These are phyloP conservation scores for Apamea sordens DNA, from an alignment of 2,888 invertebrate species.

Conservation along the genomic window DNA sequence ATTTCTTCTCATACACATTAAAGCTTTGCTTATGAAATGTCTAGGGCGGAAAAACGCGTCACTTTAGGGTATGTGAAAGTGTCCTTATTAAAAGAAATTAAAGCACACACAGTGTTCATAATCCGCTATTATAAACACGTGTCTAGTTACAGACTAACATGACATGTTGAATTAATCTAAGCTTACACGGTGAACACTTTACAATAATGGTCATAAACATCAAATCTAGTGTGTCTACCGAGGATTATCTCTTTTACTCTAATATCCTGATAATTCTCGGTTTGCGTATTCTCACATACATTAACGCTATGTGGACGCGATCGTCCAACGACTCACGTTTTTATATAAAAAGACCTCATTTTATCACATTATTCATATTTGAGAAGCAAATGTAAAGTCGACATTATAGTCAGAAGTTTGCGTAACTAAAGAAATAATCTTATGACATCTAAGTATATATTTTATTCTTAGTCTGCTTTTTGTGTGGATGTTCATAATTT, in stretches of 20 bases:
- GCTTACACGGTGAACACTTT: slow-evolving; percentile 89
- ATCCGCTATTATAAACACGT: slow-evolving; percentile 80
- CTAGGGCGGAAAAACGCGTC: neutral
- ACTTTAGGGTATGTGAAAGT: too few relatives aligned
- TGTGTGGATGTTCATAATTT: slow-evolving; percentile 50
- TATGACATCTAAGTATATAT: slow-evolving; percentile 53
- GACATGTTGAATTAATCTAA: slow-evolving; percentile 87
- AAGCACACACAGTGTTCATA: slow-evolving; percentile 77
- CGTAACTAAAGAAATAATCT: slow-evolving; percentile 49
- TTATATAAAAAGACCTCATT: slow-evolving; percentile 51
- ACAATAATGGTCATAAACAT: slow-evolving; percentile 86
- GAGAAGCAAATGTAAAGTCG: slow-evolving; percentile 24
- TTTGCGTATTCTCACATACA: slow-evolving; percentile 78
- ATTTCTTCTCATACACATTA: neutral
- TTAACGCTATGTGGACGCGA: slow-evolving; percentile 86
- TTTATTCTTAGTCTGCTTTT: slow-evolving; percentile 50
- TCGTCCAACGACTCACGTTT: slow-evolving; percentile 87
- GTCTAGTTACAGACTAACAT: slow-evolving; percentile 87
- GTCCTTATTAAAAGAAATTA: slow-evolving; percentile 24
- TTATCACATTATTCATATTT: slow-evolving; percentile 31
- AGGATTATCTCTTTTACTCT: slow-evolving; percentile 77
- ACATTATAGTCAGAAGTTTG: slow-evolving; percentile 37
- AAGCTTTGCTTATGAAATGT: neutral
- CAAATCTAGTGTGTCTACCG: slow-evolving; percentile 82
- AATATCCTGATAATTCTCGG: slow-evolving; percentile 79